phyloP scores from a whole-genome alignment of 2,888 invertebrate genomes.

The Epistrophella euchroma region DNA sequence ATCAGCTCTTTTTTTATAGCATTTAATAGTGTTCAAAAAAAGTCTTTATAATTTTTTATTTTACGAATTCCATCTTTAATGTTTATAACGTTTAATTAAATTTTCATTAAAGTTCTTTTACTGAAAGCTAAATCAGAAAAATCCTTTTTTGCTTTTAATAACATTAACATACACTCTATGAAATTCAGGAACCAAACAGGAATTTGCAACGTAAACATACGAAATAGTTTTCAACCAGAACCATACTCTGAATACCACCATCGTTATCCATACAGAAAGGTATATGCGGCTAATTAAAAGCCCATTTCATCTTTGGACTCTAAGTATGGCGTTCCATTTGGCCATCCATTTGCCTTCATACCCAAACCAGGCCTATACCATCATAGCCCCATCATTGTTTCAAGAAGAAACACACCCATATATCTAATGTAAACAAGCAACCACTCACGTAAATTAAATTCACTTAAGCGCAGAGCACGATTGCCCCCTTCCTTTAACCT shows the following conservation, averaged over 20 bases:
- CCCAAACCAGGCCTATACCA: not conserved
- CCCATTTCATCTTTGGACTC: slow-evolving; percentile 59
- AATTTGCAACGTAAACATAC: slow-evolving; percentile 48
- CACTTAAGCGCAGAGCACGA: slow-evolving; percentile 63
- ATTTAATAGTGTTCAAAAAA: too few species aligned
- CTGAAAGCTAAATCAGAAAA: not conserved
- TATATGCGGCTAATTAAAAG: slow-evolving; percentile 65
- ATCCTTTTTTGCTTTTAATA: not conserved
- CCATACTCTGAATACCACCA: slow-evolving; percentile 27
- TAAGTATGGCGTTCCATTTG: not conserved
- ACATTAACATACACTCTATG: not conserved
- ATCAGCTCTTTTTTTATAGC: too few species aligned
- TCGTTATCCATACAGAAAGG: too few species aligned
- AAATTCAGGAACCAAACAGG: slow-evolving; percentile 32
- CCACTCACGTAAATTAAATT: slow-evolving; percentile 74
- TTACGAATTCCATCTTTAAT: too few species aligned
- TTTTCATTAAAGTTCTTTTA: not conserved
- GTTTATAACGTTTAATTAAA: too few species aligned
- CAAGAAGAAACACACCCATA: slow-evolving; percentile 45
- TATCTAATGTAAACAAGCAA: slow-evolving; percentile 54
- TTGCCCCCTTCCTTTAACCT: slow-evolving; percentile 7
- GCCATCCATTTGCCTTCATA: not conserved
- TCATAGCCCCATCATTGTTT: not conserved
- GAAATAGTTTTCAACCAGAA: slow-evolving; percentile 36
- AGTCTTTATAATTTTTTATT: too few species aligned